These are phyloP conservation scores for Trinorchestia longiramus DNA, from an alignment of 1,140 invertebrate genomes.

Conservation along the genomic window DNA sequence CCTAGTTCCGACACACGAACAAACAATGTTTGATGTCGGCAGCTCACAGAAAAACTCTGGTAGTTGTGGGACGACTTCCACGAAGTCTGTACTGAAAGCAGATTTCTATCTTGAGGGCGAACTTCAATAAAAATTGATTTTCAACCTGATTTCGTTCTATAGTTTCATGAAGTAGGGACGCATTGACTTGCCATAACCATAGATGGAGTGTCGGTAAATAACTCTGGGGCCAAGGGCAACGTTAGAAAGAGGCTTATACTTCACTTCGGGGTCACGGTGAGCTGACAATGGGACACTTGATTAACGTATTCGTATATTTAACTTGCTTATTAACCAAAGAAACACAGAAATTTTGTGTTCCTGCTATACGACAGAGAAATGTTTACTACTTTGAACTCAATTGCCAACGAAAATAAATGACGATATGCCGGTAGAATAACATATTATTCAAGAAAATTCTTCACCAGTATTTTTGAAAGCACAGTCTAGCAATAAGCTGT, in stretches of 20 bases:
- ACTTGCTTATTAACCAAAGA: too few relatives aligned
- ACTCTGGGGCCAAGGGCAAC: neutral
- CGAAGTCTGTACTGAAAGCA: neutral
- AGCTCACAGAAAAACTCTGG: neutral
- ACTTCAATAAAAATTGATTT: neutral
- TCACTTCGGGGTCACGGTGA: neutral
- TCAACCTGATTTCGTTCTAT: neutral
- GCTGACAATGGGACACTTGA: neutral
- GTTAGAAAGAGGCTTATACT: neutral
- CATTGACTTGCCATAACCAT: neutral
- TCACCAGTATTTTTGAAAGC: too few relatives aligned
- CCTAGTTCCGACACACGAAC: neutral
- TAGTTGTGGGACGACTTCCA: neutral
- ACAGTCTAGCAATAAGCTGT: too few relatives aligned
- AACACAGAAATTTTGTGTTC: too few relatives aligned
- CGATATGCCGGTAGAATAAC: too few relatives aligned
- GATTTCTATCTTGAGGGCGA: neutral
- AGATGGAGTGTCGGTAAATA: neutral
- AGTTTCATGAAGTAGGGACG: neutral
- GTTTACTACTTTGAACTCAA: too few relatives aligned
- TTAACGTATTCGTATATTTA: neutral
- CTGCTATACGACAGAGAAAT: too few relatives aligned
- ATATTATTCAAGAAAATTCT: too few relatives aligned
- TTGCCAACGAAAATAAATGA: too few relatives aligned
- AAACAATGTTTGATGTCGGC: neutral